Percentiles rank a stretch among this genome's conserved stretches.
phyloP scores from a whole-genome alignment of 2,888 invertebrate genomes.

The Sepioteuthis lessoniana region DNA sequence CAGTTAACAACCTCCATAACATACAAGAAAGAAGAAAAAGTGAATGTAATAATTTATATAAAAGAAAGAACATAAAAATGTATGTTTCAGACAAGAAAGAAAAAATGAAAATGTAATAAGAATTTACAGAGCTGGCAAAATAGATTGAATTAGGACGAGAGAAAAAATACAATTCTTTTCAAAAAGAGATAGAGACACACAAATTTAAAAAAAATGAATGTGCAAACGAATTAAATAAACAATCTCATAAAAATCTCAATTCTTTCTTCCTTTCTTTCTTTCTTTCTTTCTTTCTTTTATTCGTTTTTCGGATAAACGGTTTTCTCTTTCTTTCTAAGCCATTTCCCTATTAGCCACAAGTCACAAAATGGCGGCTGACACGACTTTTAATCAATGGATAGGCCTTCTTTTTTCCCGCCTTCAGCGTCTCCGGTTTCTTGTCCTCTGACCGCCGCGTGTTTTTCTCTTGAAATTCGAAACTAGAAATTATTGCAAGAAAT shows the following conservation, averaged over 20 bases:
- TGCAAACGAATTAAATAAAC: not conserved
- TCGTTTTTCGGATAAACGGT: not conserved
- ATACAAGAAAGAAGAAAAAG: too few relatives aligned
- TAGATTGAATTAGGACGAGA: too few relatives aligned
- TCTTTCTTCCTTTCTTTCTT: not conserved
- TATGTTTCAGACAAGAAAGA: too few relatives aligned
- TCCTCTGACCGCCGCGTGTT: constrained; percentile 23
- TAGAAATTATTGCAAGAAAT: constrained; percentile 33
- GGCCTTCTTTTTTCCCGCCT: not conserved
- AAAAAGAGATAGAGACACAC: too few relatives aligned
- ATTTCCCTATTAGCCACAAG: not conserved
- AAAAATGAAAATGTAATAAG: too few relatives aligned
- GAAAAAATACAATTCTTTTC: too few relatives aligned
- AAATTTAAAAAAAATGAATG: not conserved
- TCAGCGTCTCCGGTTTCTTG: not conserved
- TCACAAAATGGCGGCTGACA: not conserved
- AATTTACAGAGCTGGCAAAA: too few relatives aligned
- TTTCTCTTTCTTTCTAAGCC: not conserved
- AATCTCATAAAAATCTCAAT: not conserved
- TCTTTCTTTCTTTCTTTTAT: not conserved
- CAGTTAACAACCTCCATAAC: too few relatives aligned
- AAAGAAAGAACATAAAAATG: too few relatives aligned
- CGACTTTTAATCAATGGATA: not conserved
- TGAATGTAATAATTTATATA: too few relatives aligned
- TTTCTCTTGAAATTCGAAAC: not conserved